phyloP scores from a whole-genome alignment of 2,888 invertebrate genomes.

The Anticlea derivata region DNA sequence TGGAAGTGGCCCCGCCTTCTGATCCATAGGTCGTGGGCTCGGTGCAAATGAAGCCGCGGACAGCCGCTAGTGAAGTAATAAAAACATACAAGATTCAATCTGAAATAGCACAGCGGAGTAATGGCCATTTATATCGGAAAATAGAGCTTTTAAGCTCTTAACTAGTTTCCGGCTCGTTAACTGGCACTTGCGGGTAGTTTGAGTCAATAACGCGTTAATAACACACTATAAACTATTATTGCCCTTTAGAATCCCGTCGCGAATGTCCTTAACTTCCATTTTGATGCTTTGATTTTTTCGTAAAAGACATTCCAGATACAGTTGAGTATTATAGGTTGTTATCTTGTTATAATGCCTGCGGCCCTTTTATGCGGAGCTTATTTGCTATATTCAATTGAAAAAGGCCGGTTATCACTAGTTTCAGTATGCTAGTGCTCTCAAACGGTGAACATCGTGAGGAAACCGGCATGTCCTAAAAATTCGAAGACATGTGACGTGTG shows the following conservation, averaged over 20 bases:
- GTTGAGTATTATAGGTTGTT: no score
- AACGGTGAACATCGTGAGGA: no score
- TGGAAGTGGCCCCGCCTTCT: no score
- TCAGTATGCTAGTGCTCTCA: no score
- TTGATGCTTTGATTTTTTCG: not conserved
- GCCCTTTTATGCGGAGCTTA: no score
- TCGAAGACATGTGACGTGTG: no score
- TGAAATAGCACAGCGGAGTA: conserved; percentile 6
- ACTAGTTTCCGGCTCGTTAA: conserved; percentile 14
- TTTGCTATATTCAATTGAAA: no score
- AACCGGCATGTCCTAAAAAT: no score
- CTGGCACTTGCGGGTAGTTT: not conserved
- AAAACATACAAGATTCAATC: conserved; percentile 1
- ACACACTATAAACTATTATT: conserved; percentile 10
- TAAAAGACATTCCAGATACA: not conserved
- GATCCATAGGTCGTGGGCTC: no score
- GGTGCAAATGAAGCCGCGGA: no score
- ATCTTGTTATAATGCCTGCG: no score
- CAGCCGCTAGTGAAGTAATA: conserved; percentile 2
- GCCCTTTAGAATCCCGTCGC: conserved; percentile 1
- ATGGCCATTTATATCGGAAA: conserved; percentile 5
- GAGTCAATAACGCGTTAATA: conserved; percentile 14
- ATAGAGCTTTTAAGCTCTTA: conserved; percentile 11
- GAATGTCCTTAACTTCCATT: not conserved
- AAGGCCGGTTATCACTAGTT: no score